Percentiles rank a stretch among this genome's conserved stretches.
These are phyloP conservation scores for Hyppa rectilinea DNA, from an alignment of 2,888 invertebrate species.

Conservation along the genomic window DNA sequence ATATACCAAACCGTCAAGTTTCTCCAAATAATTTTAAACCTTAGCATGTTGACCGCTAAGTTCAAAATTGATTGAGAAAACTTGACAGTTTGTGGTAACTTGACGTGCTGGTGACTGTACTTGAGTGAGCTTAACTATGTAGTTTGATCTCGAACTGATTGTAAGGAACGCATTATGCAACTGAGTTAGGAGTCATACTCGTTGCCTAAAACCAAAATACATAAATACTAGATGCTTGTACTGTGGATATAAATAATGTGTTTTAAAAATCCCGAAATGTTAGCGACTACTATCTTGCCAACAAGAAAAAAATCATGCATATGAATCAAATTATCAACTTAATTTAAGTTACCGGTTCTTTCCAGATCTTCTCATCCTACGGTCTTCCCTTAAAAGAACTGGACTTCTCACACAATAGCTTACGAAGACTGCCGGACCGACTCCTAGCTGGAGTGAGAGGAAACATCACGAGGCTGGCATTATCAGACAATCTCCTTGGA, in stretches of 20 bases:
- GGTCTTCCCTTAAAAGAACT: constrained; percentile 94
- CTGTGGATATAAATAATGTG: background rate
- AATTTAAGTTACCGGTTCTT: constrained; percentile 51
- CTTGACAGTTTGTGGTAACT: too few species aligned
- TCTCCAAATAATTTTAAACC: too few species aligned
- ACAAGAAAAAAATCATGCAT: background rate
- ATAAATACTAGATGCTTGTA: background rate
- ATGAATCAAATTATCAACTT: background rate
- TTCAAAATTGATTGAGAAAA: too few species aligned
- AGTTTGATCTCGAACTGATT: background rate
- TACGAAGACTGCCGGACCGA: constrained; percentile 94
- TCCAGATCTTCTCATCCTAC: constrained; percentile 92
- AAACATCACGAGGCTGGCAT: constrained; percentile 92
- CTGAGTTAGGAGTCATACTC: background rate
- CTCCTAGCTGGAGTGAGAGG: constrained; percentile 92
- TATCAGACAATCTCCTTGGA: constrained; percentile 96
- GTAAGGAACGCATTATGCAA: background rate
- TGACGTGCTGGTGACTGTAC: too few species aligned
- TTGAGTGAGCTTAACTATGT: too few species aligned
- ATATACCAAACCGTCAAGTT: too few species aligned
- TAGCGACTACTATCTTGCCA: background rate
- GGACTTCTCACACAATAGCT: constrained; percentile 95
- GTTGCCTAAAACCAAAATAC: background rate
- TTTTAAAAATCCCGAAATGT: background rate
- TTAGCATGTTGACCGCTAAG: too few species aligned